Evolutionary conservation across 2,797 vertebrate species (phyloP), one percentile per base, ranked within the genome.

Genomic region (Enteromius paludinosus): DNA sequence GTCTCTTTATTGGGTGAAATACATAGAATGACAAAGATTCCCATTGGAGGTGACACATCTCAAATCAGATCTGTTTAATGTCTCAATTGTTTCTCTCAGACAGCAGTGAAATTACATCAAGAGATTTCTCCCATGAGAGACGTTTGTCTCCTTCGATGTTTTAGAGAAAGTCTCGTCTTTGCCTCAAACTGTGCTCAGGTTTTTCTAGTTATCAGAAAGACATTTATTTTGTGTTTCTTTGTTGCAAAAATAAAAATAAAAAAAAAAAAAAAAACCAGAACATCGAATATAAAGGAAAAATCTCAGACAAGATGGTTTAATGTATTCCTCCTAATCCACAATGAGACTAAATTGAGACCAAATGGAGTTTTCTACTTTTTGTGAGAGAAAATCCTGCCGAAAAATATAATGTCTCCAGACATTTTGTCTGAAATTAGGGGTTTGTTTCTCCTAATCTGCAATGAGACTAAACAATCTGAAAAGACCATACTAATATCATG

Each of bases 1-100:
- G 64, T 70, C 49, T 70, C 78, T 79, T 79, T 45, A 41, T 81
- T 73, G 43, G 68, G 61, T 45, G 14, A 17, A 65, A 49, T 12
- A 65, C 49, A 64, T 20, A 43, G 75, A 12, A 47, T 49, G 28
- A 52, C 14, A 61, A 30, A 49, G 69, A 9, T 64, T 72, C 41
- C 52, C 54, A 30, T 20, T 47, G 43, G 41, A 72, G 49, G 20
- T 52, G 20, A 62, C n/a, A 73, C 59, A 65, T 73, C 30, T 33
- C 43, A 81, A 47, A 62, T 73, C 23, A 38, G 25, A 64, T 73
- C 8, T 72, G 23, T 23, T 43, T 56, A 79, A 59, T 79, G 47
- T 33, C 30, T 73, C 2, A 11, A 3, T 52, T 47, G n/a, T 64
- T 49, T 81, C 41, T 80, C 10, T 3, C 11, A 18, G 47, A 30